Conservation (phyloP, 2,888 invertebrate genomes). For the Anorthoa munda region DNA sequence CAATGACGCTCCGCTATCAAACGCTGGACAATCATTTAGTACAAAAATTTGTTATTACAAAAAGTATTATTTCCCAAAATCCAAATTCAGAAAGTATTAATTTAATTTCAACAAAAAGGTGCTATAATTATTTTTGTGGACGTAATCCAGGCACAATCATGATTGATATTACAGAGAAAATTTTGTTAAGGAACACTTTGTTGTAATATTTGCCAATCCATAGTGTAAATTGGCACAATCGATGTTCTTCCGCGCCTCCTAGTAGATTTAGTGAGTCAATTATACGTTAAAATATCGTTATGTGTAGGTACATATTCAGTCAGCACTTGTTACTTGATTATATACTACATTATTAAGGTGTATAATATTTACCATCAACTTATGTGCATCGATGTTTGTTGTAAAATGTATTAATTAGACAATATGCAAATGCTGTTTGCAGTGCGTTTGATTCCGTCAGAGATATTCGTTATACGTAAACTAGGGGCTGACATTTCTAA, state of each 20-base stretch:
- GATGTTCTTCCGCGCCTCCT: slow-evolving; percentile 85
- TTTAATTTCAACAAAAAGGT: slow-evolving; percentile 82
- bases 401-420: slow-evolving; percentile 63
- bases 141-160: slow-evolving; percentile 77
- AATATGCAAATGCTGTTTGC: slow-evolving; percentile 58
- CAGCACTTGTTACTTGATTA: slow-evolving; percentile 71
- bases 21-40: slow-evolving; percentile 85
- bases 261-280: slow-evolving; percentile 79
- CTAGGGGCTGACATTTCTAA: slow-evolving; percentile 51
- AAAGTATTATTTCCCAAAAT: slow-evolving; percentile 90
- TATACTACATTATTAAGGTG: slow-evolving; percentile 62
- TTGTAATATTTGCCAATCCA: slow-evolving; percentile 64
- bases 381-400: slow-evolving; percentile 63
- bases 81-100: slow-evolving; percentile 89
- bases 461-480: slow-evolving; percentile 66
- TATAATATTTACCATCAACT: slow-evolving; percentile 62
- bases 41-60: slow-evolving; percentile 87
- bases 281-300: slow-evolving; percentile 72
- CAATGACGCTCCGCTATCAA: slow-evolving; percentile 78
- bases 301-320: slow-evolving; percentile 68
- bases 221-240: slow-evolving; percentile 80
- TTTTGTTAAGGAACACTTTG: slow-evolving; percentile 64
- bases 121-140: slow-evolving; percentile 78
- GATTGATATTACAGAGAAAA: slow-evolving; percentile 68
- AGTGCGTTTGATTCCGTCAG: slow-evolving; percentile 65